Conservation (phyloP, 2,888 invertebrate species). For the Drosophila paracracens region DNA sequence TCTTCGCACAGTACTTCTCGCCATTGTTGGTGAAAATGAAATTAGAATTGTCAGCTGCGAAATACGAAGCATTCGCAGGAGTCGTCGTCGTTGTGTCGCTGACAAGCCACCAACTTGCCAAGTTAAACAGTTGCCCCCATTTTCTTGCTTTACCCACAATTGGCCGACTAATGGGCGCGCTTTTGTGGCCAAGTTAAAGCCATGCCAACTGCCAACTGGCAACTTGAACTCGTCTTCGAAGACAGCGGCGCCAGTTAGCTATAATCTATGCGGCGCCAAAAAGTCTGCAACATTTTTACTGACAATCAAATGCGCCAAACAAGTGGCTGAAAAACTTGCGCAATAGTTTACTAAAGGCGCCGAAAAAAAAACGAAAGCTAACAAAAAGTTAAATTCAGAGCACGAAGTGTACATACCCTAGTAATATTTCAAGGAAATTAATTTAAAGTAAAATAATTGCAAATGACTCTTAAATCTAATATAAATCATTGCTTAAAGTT, state of each 20-base stretch:
- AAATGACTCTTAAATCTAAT: not conserved
- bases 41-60: conserved; percentile 65
- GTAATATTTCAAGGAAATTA: not conserved
- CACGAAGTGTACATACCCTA: conserved; percentile 24
- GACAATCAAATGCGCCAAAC: conserved; percentile 66
- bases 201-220: conserved; percentile 22
- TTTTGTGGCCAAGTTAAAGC: conserved; percentile 67
- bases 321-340: conserved; percentile 62
- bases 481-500: not conserved
- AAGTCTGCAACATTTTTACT: conserved; percentile 82
- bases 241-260: conserved; percentile 78
- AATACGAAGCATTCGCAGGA: not conserved
- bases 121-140: conserved; percentile 60
- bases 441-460: not conserved
- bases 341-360: conserved; percentile 40
- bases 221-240: conserved; percentile 8
- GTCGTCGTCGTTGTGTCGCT: conserved; percentile 47
- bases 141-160: conserved; percentile 56
- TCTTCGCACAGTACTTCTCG: conserved; percentile 10
- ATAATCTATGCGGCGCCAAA: conserved; percentile 82
- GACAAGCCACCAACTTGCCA: conserved; percentile 57
- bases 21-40: conserved; percentile 65
- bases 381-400: not conserved
- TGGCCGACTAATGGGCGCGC: conserved; percentile 54
- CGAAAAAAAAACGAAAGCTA: conserved; percentile 20